phyloP scores from a whole-genome alignment of 2,113 vertebrate species.

The Polypterus bichir region DNA sequence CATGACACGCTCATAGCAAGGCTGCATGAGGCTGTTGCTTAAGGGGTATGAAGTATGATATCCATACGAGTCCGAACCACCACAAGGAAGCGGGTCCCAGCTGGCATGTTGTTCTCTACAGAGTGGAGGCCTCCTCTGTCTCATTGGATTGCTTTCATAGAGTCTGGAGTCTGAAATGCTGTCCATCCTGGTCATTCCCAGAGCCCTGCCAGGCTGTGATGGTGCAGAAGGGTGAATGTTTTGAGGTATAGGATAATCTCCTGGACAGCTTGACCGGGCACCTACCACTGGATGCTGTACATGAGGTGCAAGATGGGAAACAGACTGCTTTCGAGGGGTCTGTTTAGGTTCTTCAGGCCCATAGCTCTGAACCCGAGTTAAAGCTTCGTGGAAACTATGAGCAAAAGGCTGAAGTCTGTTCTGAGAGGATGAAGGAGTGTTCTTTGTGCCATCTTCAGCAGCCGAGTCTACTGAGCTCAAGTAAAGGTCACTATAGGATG shows the following conservation, averaged over 20 bases:
- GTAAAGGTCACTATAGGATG: conserved; percentile 86
- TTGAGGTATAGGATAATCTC: conserved; percentile 77
- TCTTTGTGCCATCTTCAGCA: conserved; percentile 75
- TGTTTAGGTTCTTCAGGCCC: conserved; percentile 86
- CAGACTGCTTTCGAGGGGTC: conserved; percentile 65
- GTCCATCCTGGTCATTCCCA: conserved; percentile 96
- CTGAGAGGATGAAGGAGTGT: conserved; percentile 66
- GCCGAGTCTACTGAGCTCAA: conserved; percentile 75
- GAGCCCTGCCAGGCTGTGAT: conserved; percentile 76
- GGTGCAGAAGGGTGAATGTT: conserved; percentile 59
- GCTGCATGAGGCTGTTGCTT: conserved; percentile 81
- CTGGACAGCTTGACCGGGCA: conserved; percentile 79
- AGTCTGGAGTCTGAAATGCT: conserved; percentile 92
- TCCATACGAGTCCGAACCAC: conserved; percentile 63
- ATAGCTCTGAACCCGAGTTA: conserved; percentile 81
- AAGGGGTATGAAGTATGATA: conserved; percentile 75
- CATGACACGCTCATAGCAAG: conserved; percentile 90
- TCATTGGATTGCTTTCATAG: conserved; percentile 83
- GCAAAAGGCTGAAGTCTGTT: conserved; percentile 74
- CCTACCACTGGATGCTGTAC: conserved; percentile 69
- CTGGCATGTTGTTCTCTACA: conserved; percentile 96
- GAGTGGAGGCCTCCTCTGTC: conserved; percentile 82
- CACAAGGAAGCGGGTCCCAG: conserved; percentile 83
- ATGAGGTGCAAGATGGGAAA: conserved; percentile 71
- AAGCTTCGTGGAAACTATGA: conserved; percentile 82